Base-by-base conservation (phyloP, 2,797 vertebrate species). In the Crocidura indochinensis region DNA sequence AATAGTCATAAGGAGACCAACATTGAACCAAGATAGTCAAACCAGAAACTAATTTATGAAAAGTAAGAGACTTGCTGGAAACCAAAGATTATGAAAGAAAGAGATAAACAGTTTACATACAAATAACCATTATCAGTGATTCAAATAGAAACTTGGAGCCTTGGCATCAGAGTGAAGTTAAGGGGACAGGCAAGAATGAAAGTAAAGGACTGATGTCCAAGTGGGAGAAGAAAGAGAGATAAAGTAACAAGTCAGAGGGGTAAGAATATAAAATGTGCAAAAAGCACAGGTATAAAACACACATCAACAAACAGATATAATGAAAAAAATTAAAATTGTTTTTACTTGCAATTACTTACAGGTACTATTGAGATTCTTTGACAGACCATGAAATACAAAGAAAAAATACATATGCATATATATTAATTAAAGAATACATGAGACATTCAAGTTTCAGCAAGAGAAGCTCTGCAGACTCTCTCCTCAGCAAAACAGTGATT, bases 21-120 rank as follows among this genome's bases (percentile, higher is more conserved):
- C 53, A 88, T 68, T 65, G 64, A 38, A 92, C 8, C 53, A 71
- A 86, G 51, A 89, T 3, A 80, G 38, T 64, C 1, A 60, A 47
- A 38, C 38, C 17, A 47, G 47, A 69, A 75, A 62, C 0, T 69
- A 31, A 29, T 77, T 93, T 83, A 90, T 44, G 80, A 76, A 95
- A 77, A 47, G 19, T 68, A 82, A 75, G 24, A 7, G 44, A 79
- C 0, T 94, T 90, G 80, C 27, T 89, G 47, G 81, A 94, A 91
- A 87, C 87, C 87, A 95, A 92, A 94, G 68, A 49, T 60, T 60
- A 49, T 14, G 1, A 8, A 67, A 19, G 46, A 94, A 72, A 72
- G 87, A 91, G 62, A 49, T 2, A 89, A 84, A 91, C 62, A 74
- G 65, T 84, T 75, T 89, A 87, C 76, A 92, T 77, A 91, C 53